These are phyloP conservation scores for Oscheius sp. DNA, from an alignment of 2,888 invertebrate species.

Conservation along the genomic window DNA sequence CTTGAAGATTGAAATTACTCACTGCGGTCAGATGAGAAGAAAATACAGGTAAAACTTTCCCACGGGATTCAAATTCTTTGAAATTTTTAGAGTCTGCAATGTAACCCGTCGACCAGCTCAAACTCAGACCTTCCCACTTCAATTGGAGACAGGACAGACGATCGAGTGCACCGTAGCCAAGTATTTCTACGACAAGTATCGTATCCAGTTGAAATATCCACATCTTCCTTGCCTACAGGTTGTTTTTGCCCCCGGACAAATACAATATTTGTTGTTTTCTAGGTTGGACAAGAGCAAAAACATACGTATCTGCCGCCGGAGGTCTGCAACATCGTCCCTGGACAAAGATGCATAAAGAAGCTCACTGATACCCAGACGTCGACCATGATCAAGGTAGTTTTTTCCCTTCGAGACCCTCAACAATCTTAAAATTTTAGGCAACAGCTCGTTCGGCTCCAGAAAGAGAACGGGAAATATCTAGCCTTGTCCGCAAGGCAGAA, in stretches of 20 bases:
- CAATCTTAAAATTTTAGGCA: too few species aligned
- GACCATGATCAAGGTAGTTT: slow-evolving; percentile 79
- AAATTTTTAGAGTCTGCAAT: slow-evolving; percentile 87
- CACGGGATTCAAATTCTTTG: too few species aligned
- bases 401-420: slow-evolving; percentile 68
- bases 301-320: slow-evolving; percentile 87
- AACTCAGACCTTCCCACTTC: slow-evolving; percentile 99
- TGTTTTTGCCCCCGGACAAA: too few species aligned
- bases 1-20: slow-evolving; percentile 99
- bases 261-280: slow-evolving; percentile 25
- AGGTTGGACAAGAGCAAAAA: slow-evolving; percentile 98
- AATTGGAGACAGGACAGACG: slow-evolving; percentile 98
- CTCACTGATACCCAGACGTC: slow-evolving; percentile 67
- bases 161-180: slow-evolving; percentile 99
- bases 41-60: slow-evolving; percentile 80
- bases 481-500: slow-evolving; percentile 82
- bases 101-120: slow-evolving; percentile 98
- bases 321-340: slow-evolving; percentile 62
- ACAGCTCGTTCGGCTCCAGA: slow-evolving; percentile 75
- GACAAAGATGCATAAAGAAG: slow-evolving; percentile 68
- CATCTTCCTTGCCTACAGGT: slow-evolving; percentile 96
- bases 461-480: slow-evolving; percentile 97
- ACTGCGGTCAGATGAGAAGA: slow-evolving; percentile 97
- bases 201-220: slow-evolving; percentile 79
- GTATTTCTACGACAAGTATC: slow-evolving; percentile 99